phyloP scores from a whole-genome alignment of 2,888 invertebrate species.

The Microctonus brassicae region DNA sequence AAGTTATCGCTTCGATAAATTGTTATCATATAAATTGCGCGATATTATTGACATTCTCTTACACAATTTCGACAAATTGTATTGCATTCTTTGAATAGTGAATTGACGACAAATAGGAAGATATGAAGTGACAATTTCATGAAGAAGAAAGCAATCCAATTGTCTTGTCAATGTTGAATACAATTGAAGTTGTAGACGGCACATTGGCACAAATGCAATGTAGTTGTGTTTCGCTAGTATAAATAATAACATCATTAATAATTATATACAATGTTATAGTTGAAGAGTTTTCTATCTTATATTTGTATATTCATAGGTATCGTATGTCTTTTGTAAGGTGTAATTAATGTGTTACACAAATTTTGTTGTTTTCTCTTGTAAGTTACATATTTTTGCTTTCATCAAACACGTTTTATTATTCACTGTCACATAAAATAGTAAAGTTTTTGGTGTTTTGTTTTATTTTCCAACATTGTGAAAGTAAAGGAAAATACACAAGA shows the following conservation, averaged over 20 bases:
- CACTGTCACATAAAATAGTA: neutral
- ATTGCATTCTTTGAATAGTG: neutral
- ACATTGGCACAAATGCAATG: neutral
- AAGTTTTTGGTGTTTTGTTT: constrained; percentile 20
- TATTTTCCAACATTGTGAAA: constrained; percentile 51
- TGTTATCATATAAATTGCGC: constrained; percentile 18
- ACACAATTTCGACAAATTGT: constrained; percentile 23
- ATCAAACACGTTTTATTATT: neutral
- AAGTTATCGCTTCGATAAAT: constrained; percentile 26
- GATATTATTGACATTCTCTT: constrained; percentile 2
- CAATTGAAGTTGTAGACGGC: neutral
- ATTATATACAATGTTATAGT: neutral
- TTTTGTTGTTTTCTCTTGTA: neutral
- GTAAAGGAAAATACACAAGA: constrained; percentile 49
- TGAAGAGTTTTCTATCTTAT: neutral
- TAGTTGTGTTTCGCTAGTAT: neutral
- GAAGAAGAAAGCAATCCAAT: neutral
- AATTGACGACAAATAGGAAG: neutral
- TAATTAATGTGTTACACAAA: neutral
- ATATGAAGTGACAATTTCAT: neutral
- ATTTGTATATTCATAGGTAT: neutral
- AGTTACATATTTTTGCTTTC: neutral
- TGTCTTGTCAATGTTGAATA: constrained; percentile 24
- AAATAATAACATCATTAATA: no score
- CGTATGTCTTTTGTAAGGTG: constrained; percentile 11